Evolutionary conservation across 2,797 vertebrate species (phyloP).

Genomic region (Gymnoscopelus microlampas): DNA sequence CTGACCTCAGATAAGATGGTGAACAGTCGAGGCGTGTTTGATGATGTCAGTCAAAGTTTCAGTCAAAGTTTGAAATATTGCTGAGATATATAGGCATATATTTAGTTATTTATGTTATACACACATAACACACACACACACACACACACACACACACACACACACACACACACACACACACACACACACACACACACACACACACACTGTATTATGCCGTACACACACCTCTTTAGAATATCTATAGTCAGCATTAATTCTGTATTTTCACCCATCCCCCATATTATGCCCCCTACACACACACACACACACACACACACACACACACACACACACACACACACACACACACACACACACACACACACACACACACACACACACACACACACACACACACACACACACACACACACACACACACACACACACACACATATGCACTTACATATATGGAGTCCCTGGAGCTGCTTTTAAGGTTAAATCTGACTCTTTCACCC

Average conservation of each 20-base stretch:
- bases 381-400: slow-evolving; percentile 10
- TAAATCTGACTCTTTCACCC: slow-evolving; percentile 60
- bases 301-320: slow-evolving; percentile 2
- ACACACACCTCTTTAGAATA: slow-evolving; percentile 25
- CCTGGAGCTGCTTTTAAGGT: slow-evolving; percentile 70
- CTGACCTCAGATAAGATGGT: slow-evolving; percentile 33
- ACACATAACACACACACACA: neutral
- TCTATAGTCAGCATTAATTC: slow-evolving; percentile 60
- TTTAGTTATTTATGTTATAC: neutral
- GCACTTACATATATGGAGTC: slow-evolving; percentile 57
- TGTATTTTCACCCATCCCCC: slow-evolving; percentile 31
- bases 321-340: slow-evolving; percentile 9
- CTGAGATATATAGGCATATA: no score
- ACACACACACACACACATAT: slow-evolving; percentile 17
- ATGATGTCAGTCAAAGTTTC: no score
- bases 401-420: slow-evolving; percentile 10
- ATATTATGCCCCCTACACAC: neutral
- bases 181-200: slow-evolving; percentile 9
- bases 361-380: neutral
- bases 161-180: neutral
- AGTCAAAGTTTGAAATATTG: slow-evolving; percentile 42
- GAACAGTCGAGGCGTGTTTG: no score
- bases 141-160: neutral
- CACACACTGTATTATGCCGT: slow-evolving; percentile 3
- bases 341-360: slow-evolving; percentile 11